A percentile compares a stretch with the other conserved stretches of the same genome.
phyloP scores from a whole-genome alignment of 2,797 vertebrate species.

The Urosaurus nigricauda region DNA sequence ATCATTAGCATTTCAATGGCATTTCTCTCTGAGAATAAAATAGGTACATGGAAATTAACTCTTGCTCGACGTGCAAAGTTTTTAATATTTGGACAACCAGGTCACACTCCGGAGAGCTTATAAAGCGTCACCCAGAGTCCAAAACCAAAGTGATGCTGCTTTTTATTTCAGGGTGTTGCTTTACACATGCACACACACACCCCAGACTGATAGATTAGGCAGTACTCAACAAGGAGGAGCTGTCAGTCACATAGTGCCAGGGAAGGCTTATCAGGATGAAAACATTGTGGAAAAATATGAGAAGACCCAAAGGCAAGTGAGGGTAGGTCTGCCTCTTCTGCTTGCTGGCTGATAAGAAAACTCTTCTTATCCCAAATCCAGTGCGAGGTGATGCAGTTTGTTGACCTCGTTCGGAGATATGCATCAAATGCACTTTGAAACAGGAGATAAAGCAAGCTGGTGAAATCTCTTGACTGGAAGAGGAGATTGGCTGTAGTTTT shows the following conservation, averaged over 20 bases:
- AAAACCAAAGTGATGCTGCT: background rate
- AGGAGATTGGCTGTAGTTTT: background rate
- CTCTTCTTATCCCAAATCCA: background rate
- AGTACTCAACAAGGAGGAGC: background rate
- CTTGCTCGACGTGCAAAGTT: fast-evolving
- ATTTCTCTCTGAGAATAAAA: background rate
- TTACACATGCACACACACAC: background rate
- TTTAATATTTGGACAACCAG: background rate
- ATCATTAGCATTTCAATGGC: background rate
- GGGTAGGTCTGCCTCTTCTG: background rate
- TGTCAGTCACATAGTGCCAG: conserved; percentile 2
- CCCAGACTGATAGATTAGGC: background rate
- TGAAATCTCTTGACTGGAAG: background rate
- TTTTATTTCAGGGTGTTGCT: background rate
- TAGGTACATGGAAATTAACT: background rate
- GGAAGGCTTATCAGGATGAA: conserved; percentile 14
- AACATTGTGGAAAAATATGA: background rate
- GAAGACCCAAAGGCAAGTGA: background rate
- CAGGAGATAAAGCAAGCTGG: background rate
- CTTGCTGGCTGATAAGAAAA: conserved; percentile 13
- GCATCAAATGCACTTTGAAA: background rate
- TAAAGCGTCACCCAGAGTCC: background rate
- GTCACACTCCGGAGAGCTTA: background rate
- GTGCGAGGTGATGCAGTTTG: background rate
- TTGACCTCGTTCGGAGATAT: background rate